Evolutionary conservation across 53 echinoderm and acorn worm species (phyloP).

Genomic region (Apostichopus leukothele): DNA sequence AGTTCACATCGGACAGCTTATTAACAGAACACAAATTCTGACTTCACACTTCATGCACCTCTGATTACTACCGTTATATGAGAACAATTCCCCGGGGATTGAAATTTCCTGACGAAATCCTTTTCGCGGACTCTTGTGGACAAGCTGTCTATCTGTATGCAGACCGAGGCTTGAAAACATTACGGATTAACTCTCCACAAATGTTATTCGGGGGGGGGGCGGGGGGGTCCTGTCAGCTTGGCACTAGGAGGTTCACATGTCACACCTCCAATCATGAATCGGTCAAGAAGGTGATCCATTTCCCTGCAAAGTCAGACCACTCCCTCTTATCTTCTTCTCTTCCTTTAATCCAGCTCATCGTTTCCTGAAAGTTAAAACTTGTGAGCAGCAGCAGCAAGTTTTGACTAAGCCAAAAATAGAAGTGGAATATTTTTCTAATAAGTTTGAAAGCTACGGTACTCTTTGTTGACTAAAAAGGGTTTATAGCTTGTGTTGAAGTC

Average conservation of each 20-base stretch:
- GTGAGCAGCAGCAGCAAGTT: too few relatives aligned
- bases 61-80: constrained; percentile 36
- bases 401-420: too few relatives aligned
- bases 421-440: too few relatives aligned
- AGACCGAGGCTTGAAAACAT: not conserved
- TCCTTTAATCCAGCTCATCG: not conserved
- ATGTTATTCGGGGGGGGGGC: not conserved
- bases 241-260: not conserved
- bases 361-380: too few relatives aligned
- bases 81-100: constrained; percentile 15
- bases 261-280: constrained; percentile 7
- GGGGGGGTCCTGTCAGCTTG: not conserved
- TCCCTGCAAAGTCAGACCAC: not conserved
- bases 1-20: constrained; percentile 41
- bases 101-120: not conserved
- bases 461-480: too few relatives aligned
- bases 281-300: constrained; percentile 17
- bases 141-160: not conserved
- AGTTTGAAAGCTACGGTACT: too few relatives aligned
- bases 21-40: constrained; percentile 48
- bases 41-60: constrained; percentile 48
- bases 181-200: constrained; percentile 5
- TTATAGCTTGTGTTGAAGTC: too few relatives aligned
- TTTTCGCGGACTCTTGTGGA: not conserved
- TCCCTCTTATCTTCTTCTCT: not conserved